Conservation (phyloP, 2,888 invertebrate species). For the Dioctria linearis region DNA sequence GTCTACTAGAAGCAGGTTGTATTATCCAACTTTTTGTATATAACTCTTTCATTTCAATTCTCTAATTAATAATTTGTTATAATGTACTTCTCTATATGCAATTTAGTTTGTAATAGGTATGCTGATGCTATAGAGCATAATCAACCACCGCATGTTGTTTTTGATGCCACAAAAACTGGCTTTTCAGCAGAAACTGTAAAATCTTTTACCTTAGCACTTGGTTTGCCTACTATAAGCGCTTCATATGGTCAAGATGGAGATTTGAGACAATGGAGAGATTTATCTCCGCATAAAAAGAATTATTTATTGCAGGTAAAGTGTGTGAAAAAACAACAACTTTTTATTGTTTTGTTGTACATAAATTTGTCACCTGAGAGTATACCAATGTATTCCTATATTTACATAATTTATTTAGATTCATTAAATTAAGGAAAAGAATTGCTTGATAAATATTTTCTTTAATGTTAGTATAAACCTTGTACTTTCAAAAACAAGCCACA, state of each 20-base stretch:
- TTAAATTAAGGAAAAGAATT: no score
- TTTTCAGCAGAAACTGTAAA: slow-evolving; percentile 88
- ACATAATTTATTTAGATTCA: no score
- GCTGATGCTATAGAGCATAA: slow-evolving; percentile 77
- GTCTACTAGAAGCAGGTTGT: slow-evolving; percentile 78
- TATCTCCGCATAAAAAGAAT: slow-evolving; percentile 79
- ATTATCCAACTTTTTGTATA: slow-evolving; percentile 57
- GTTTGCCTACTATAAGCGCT: slow-evolving; percentile 86
- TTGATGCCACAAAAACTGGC: slow-evolving; percentile 88
- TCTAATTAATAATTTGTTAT: no score
- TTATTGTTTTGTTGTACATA: neutral
- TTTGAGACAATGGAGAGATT: slow-evolving; percentile 84
- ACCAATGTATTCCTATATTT: no score
- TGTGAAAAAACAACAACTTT: neutral
- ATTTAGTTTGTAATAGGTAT: slow-evolving; percentile 81
- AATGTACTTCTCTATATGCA: no score
- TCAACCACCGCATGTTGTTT: slow-evolving; percentile 82
- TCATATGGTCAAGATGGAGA: slow-evolving; percentile 90
- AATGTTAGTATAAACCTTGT: no score
- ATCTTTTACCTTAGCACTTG: slow-evolving; percentile 84
- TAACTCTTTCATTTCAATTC: no score
- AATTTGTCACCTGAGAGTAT: no score
- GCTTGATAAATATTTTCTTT: no score
- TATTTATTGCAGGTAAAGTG: slow-evolving; percentile 79
- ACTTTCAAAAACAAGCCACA: no score